A percentile compares a stretch with the other conserved stretches of the same genome.
phyloP scores from a whole-genome alignment of 1,140 invertebrate genomes.

The Conus betulinus region DNA sequence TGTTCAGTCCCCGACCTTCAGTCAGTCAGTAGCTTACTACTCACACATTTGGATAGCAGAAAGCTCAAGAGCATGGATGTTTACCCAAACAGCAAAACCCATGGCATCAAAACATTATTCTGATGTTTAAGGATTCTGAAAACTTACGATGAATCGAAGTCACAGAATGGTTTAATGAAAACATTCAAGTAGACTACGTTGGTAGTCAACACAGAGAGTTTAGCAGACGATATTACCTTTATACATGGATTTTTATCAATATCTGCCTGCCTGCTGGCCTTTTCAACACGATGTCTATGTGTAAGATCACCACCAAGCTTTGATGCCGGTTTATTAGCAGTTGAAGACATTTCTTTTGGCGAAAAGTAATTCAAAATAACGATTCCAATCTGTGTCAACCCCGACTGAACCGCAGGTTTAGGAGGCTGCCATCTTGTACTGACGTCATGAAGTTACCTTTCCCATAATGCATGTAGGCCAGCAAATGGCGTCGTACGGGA shows the following conservation, averaged over 20 bases:
- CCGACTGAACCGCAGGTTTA: conserved; percentile 3
- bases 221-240: conserved; percentile 40
- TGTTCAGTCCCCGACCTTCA: not conserved
- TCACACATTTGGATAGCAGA: too few species aligned
- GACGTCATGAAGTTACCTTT: not conserved
- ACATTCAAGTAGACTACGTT: too few species aligned
- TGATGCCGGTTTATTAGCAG: conserved; percentile 2
- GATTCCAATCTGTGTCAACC: not conserved
- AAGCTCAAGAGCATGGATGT: too few species aligned
- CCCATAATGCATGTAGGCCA: conserved; percentile 20
- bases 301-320: conserved; percentile 7
- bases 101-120: too few species aligned
- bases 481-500: conserved; percentile 32
- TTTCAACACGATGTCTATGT: not conserved
- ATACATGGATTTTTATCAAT: conserved; percentile 34
- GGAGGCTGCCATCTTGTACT: conserved; percentile 38
- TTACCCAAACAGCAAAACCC: too few species aligned
- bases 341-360: not conserved
- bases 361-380: not conserved
- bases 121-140: too few species aligned
- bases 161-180: too few species aligned
- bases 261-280: conserved; percentile 19
- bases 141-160: too few species aligned
- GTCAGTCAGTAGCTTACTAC: not conserved
- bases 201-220: too few species aligned